Evolutionary conservation across 2,797 vertebrate species (phyloP).

Genomic region (Leptodactylus fallax): DNA sequence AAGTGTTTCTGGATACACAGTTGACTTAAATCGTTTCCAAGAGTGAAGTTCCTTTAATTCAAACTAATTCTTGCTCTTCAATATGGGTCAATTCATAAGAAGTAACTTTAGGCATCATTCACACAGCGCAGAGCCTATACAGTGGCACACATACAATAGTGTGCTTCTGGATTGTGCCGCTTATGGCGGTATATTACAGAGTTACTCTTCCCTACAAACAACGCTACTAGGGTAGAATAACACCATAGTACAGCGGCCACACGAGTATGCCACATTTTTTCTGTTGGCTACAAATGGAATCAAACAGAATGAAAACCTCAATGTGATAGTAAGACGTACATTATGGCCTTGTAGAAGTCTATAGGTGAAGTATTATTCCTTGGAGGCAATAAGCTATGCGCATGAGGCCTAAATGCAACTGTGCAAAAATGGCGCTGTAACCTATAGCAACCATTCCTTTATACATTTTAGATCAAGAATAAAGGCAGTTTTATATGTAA

Average conservation of each 20-base stretch:
- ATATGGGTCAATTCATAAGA: background rate
- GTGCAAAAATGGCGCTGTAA: constrained; percentile 2
- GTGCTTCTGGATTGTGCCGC: background rate
- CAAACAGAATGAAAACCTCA: background rate
- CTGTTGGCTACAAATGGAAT: background rate
- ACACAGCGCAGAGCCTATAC: background rate
- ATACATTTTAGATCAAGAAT: background rate
- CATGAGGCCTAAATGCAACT: background rate
- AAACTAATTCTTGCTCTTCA: background rate
- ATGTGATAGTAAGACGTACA: background rate
- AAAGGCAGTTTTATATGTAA: constrained; percentile 6
- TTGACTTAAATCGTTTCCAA: background rate
- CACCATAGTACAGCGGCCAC: too few species aligned
- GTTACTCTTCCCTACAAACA: background rate
- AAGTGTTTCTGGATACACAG: background rate
- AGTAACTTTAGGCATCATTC: background rate
- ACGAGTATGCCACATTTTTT: background rate
- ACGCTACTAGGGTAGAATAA: background rate
- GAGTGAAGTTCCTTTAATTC: background rate
- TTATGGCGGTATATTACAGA: background rate
- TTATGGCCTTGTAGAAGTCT: background rate
- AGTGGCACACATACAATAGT: background rate
- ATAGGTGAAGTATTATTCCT: background rate
- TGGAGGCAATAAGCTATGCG: background rate
- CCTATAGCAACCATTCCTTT: background rate